Conservation (phyloP, 2,888 invertebrate species). For the Xestia rhomboidea region DNA sequence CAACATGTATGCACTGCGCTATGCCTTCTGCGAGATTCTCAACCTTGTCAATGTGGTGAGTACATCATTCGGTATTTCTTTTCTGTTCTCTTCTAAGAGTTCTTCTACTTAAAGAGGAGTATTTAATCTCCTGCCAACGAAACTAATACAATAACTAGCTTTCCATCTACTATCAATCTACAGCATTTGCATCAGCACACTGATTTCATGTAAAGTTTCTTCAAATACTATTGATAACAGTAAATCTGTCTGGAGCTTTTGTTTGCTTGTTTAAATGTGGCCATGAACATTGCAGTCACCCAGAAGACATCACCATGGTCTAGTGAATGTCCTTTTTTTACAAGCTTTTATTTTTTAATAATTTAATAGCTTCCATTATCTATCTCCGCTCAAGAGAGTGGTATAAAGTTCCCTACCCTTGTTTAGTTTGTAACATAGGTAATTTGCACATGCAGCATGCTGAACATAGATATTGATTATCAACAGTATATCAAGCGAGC, state of each 20-base stretch:
- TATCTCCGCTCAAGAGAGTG: background rate
- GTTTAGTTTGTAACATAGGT: background rate
- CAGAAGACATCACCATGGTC: constrained; percentile 1
- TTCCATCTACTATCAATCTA: background rate
- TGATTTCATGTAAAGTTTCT: background rate
- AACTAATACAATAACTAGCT: background rate
- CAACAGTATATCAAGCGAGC: background rate
- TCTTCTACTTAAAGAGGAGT: background rate
- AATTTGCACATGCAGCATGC: constrained; percentile 21
- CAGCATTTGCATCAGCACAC: background rate
- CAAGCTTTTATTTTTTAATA: too few species aligned
- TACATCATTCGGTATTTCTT: background rate
- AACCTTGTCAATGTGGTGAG: constrained; percentile 94
- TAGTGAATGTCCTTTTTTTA: background rate
- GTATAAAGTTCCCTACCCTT: background rate
- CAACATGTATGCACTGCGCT: constrained; percentile 92
- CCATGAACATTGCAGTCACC: background rate
- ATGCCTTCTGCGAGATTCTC: constrained; percentile 93
- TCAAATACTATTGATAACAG: background rate
- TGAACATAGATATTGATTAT: background rate
- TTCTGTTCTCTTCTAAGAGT: background rate
- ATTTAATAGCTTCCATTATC: background rate
- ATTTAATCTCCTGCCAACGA: background rate
- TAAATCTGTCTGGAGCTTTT: background rate
- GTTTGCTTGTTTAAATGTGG: background rate